These are phyloP conservation scores for Brachyhypopomus occidentalis DNA, from an alignment of 2,113 vertebrate species.

Conservation along the genomic window DNA sequence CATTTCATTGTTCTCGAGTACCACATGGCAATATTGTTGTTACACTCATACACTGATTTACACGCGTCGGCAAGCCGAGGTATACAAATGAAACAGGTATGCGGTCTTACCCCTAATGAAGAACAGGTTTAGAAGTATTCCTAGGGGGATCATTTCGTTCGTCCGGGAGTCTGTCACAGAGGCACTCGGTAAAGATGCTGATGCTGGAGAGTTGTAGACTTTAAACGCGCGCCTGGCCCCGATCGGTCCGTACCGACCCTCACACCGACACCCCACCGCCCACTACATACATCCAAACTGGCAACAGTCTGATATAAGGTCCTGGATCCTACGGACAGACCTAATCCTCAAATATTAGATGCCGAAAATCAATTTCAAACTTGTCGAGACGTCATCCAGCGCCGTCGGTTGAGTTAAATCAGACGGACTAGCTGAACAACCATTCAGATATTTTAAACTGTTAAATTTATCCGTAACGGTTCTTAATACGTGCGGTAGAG, in stretches of 20 bases:
- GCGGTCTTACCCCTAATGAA: conserved; percentile 53
- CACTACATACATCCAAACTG: conserved; percentile 51
- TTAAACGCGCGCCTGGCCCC: conserved; percentile 32
- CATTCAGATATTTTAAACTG: neutral
- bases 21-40: neutral
- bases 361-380: neutral
- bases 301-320: conserved; percentile 32
- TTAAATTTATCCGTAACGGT: too few species aligned
- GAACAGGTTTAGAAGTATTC: conserved; percentile 57
- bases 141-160: conserved; percentile 55
- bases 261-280: conserved; percentile 25
- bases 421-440: neutral
- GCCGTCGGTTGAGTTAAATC: neutral
- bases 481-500: neutral
- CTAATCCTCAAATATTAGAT: neutral
- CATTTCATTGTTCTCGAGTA: neutral
- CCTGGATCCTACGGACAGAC: neutral
- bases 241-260: neutral
- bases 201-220: conserved; percentile 28
- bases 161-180: neutral
- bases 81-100: neutral
- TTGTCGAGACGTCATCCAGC: conserved; percentile 18
- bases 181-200: conserved; percentile 19
- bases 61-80: neutral
- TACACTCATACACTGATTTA: neutral